Evolutionary conservation across 2,113 vertebrate genomes (phyloP), one percentile per base, ranked within the genome.

Genomic region (Labeo catla): DNA sequence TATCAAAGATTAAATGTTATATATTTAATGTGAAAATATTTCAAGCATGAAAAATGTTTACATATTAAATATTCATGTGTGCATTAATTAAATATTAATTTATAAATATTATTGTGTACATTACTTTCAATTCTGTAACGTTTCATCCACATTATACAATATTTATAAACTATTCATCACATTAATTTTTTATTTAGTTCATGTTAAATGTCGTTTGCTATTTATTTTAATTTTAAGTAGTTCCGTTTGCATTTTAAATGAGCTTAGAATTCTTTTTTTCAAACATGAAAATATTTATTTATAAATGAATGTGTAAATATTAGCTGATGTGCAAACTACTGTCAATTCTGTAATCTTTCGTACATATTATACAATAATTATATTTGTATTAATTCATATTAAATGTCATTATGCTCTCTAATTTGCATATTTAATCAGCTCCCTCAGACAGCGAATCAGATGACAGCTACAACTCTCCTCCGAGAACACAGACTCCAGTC

Each of bases 381-480:
- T 0, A 0, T 5, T 72, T 34, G 34, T 13, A 16, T 43, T 0
- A 72, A 72, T 19, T 8, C 72, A 28, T 49, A 13, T 76, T 12
- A 13, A 49, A 49, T 45, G 19, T 49, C 21, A 8, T 74, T 74
- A 54, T 34, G 23, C n/a, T 5, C n/a, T 77, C 15, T 65, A 49
- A n/a, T 79, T 72, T 8, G 47, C 43, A 2, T 83, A 19, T 86
- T 54, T 87, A 28, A 23, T 39, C 92, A 95, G 94, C 12, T 77
- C 72, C 1, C 3, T 94, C 93, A 1, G 93, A 91, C n/a, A 1
- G 89, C 93, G 0, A 92, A 16, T 95, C 95, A 0, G 95, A 95
- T 81, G 91, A 81, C 47, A 94, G 93, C 89, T 94, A 95, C 0
- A 39, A 88, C 0, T 83, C 93, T 0, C 89, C 78, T 50, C 92